phyloP scores from a whole-genome alignment of 2,797 vertebrate species.

The Leptatherina wallacei region DNA sequence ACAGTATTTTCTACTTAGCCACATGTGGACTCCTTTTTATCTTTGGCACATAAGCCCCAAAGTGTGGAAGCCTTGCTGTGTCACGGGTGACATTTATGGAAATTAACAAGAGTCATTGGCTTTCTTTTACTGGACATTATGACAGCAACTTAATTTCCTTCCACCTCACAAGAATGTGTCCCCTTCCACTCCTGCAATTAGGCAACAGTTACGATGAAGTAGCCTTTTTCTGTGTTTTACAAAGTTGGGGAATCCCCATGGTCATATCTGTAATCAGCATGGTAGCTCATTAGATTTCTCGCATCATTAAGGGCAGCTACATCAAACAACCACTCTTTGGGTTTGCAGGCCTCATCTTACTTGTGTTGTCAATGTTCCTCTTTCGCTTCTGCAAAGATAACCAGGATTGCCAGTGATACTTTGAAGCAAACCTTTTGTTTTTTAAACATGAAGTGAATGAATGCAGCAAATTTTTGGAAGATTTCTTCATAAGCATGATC shows the following conservation, averaged over 20 bases:
- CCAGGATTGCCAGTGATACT: conserved; percentile 32
- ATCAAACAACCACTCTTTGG: conserved; percentile 59
- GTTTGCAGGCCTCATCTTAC: conserved; percentile 36
- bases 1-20: conserved; percentile 39
- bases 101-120: conserved; percentile 59
- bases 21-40: conserved; percentile 31
- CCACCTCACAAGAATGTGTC: conserved; percentile 21
- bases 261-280: conserved; percentile 51
- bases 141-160: conserved; percentile 25
- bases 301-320: conserved; percentile 60
- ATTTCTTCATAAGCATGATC: too few species aligned
- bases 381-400: conserved; percentile 29
- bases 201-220: conserved; percentile 47
- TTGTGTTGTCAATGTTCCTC: conserved; percentile 25
- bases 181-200: conserved; percentile 51
- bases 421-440: conserved; percentile 14
- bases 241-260: conserved; percentile 48
- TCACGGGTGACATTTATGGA: conserved; percentile 57
- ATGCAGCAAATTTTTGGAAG: too few species aligned
- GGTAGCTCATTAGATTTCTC: conserved; percentile 68
- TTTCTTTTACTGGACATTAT: conserved; percentile 52
- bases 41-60: conserved; percentile 27
- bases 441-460: not conserved
- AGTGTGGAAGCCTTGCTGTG: conserved; percentile 28
- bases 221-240: conserved; percentile 61